A percentile compares a stretch with the other conserved stretches of the same genome.
Evolutionary conservation across 2,888 invertebrate species (phyloP).

Genomic region (Mesorhabditis sp.): DNA sequence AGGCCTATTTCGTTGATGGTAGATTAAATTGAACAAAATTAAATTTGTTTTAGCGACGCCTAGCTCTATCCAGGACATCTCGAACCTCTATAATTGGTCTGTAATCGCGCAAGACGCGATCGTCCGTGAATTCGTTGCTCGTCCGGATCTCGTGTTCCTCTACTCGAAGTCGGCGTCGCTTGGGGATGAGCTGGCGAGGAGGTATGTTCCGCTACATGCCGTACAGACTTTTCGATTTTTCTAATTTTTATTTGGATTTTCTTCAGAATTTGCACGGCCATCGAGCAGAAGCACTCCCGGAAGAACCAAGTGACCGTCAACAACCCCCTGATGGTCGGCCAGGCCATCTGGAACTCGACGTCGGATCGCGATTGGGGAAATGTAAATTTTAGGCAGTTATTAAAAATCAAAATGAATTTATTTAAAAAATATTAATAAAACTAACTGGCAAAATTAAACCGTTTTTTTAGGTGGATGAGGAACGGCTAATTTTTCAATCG

Average conservation of each 20-base stretch:
- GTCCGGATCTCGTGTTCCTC: background rate
- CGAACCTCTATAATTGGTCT: background rate
- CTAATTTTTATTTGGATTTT: background rate
- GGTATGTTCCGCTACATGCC: background rate
- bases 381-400: too few relatives aligned
- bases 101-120: background rate
- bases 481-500: background rate
- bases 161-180: background rate
- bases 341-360: background rate
- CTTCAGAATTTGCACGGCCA: background rate
- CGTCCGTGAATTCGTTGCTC: slow-evolving; percentile 4
- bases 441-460: too few relatives aligned
- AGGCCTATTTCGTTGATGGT: background rate
- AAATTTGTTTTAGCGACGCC: background rate
- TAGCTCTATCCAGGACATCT: background rate
- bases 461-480: background rate
- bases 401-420: too few relatives aligned
- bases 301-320: background rate
- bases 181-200: background rate
- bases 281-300: background rate
- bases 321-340: background rate
- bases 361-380: background rate
- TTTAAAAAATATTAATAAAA: too few relatives aligned
- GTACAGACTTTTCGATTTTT: background rate
- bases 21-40: background rate